Evolutionary conservation across 2,113 vertebrate species (phyloP), one percentile per base, ranked within the genome.

Genomic region (Strix uralensis): DNA sequence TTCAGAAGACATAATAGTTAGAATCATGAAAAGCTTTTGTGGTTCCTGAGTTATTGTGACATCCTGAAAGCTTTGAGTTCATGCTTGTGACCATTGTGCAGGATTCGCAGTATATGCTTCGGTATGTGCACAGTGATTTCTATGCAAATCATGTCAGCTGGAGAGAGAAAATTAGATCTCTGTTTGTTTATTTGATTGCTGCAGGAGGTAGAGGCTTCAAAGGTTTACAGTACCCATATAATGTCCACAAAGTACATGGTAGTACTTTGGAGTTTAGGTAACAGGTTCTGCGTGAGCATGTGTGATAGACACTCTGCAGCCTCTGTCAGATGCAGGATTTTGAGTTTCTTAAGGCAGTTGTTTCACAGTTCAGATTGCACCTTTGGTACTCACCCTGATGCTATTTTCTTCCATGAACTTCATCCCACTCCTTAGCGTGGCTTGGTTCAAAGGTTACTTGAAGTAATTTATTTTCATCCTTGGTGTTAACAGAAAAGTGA

Each of bases 381-480:
- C 49, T 83, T 46, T 40, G 38, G 38, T 69, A 20, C 29, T 34
- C 52, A 46, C 72, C 67, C 49, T 9, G 19, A 27, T 52, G 72
- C 58, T 70, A 11, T 61, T 81, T 87, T 73, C 73, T 58, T 92
- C 54, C 22, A 16, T 79, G 82, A 82, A 85, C 79, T 75, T 85
- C n/a, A 90, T 85, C 27, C 62, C 27, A 46, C 74, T 90, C 44
- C 73, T 92, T 71, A 22, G 15, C 44, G 38, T 67, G 51, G 30
- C n/a, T 25, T 65, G 38, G 82, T 88, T 92, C 82, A 94, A 95
- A 90, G 88, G 74, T 92, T 82, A 79, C 70, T 18, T 30, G 12
- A 79, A 88, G 79, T 90, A 46, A 87, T 92, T 55, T 67, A 71
- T 85, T 96, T 90, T 66, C 70, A 71, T 82, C 81, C 42, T 85